Conservation (phyloP, 2,113 vertebrate genomes). For the Pleuronectes platessa region DNA sequence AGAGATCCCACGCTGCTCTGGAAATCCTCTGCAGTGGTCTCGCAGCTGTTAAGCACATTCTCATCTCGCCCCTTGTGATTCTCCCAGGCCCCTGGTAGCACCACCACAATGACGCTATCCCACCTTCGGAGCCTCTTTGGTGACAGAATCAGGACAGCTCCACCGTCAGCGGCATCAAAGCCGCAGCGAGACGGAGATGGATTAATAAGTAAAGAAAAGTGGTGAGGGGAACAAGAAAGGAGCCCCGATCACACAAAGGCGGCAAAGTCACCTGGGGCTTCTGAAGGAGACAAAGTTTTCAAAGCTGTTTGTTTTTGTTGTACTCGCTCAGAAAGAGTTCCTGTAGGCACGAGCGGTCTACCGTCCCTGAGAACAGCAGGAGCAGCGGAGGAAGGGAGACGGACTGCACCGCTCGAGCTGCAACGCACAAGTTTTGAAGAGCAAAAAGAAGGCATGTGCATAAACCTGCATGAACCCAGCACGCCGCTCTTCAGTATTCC, state of each 20-base stretch:
- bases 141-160: conserved; percentile 78
- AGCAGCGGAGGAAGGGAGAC: conserved; percentile 18
- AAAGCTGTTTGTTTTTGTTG: conserved; percentile 65
- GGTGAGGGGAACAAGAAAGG: conserved; percentile 60
- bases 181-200: conserved; percentile 53
- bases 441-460: conserved; percentile 43
- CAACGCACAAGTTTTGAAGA: conserved; percentile 41
- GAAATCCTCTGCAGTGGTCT: conserved; percentile 34
- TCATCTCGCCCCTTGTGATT: conserved; percentile 22
- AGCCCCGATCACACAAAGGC: conserved; percentile 50
- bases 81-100: conserved; percentile 39
- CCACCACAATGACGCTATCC: conserved; percentile 31
- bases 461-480: conserved; percentile 51
- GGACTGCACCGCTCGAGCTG: conserved; percentile 14
- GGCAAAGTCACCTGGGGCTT: conserved; percentile 51
- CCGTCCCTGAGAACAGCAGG: conserved; percentile 44
- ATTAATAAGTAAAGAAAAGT: conserved; percentile 77
- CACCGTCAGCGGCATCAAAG: conserved; percentile 62
- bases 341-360: conserved; percentile 26
- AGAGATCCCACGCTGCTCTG: conserved; percentile 28
- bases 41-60: conserved; percentile 31
- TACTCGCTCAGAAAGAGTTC: conserved; percentile 26
- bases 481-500: conserved; percentile 69
- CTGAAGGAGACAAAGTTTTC: conserved; percentile 37
- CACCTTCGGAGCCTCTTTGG: conserved; percentile 55